Conservation (phyloP, 2,888 invertebrate species). For the Tholera decimalis region DNA sequence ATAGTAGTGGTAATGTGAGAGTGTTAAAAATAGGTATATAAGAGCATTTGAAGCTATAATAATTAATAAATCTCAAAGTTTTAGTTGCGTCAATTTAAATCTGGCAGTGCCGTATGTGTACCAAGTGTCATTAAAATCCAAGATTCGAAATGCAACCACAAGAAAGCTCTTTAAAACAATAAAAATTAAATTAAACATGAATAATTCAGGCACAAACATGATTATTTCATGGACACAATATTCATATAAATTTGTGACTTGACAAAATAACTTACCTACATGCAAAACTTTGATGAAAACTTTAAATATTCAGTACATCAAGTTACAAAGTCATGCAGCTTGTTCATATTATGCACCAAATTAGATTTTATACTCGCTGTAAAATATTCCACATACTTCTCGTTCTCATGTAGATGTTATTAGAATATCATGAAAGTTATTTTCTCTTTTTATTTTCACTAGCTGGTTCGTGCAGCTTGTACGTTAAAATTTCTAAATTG, state of each 20-base stretch:
- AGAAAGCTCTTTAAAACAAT: no score
- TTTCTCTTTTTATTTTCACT: constrained; percentile 8
- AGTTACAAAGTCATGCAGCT: constrained; percentile 32
- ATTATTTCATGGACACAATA: not conserved
- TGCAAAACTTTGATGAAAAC: constrained; percentile 27
- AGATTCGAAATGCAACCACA: no score
- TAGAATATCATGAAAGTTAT: constrained; percentile 4
- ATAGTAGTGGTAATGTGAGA: no score
- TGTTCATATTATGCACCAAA: constrained; percentile 21
- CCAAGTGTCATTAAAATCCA: no score
- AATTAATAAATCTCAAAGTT: no score
- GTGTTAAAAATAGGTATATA: no score
- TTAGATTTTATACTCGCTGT: constrained; percentile 37
- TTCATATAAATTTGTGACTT: constrained; percentile 2
- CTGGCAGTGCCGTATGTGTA: no score
- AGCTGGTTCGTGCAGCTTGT: not conserved
- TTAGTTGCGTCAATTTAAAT: no score
- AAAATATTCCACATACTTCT: constrained; percentile 20
- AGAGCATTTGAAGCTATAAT: no score
- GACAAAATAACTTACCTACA: constrained; percentile 21
- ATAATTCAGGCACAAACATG: not conserved
- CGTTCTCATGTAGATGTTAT: constrained; percentile 8
- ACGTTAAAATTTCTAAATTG: no score
- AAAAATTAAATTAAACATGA: not conserved
- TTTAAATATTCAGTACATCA: constrained; percentile 40